These are phyloP conservation scores for Allacma fusca DNA, from an alignment of 2,888 invertebrate genomes.

Conservation along the genomic window DNA sequence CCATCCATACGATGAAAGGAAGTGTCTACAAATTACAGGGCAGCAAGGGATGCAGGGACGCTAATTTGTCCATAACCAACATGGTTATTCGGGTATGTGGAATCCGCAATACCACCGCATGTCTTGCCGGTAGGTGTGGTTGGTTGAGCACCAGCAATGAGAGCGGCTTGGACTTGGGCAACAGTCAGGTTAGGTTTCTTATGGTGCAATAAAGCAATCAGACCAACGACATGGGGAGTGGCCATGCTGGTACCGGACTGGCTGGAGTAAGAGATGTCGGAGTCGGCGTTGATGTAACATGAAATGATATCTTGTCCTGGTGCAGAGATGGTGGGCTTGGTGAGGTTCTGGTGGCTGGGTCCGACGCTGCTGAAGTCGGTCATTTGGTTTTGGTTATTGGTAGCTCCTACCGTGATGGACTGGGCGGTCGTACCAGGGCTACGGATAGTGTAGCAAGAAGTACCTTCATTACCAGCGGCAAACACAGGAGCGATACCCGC, in stretches of 20 bases:
- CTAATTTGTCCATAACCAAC: conserved; percentile 28
- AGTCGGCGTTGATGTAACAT: background rate
- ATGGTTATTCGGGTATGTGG: conserved; percentile 31
- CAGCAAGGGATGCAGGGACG: no score
- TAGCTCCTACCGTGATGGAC: conserved; percentile 35
- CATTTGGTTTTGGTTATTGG: conserved; percentile 23
- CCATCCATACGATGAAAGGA: no score
- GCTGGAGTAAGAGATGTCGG: conserved; percentile 11
- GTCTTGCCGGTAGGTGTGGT: conserved; percentile 19
- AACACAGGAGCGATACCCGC: conserved; percentile 22
- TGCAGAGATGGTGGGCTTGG: conserved; percentile 39
- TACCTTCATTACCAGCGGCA: conserved; percentile 35
- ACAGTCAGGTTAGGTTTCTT: conserved; percentile 4
- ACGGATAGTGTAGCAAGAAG: conserved; percentile 14
- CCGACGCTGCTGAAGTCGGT: conserved; percentile 35
- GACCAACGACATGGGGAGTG: conserved; percentile 37
- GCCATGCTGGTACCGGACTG: conserved; percentile 46
- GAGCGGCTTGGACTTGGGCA: background rate
- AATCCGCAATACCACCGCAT: conserved; percentile 27
- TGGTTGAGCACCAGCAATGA: background rate
- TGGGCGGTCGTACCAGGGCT: conserved; percentile 31
- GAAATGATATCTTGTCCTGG: conserved; percentile 35
- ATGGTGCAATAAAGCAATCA: background rate
- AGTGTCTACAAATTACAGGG: no score
- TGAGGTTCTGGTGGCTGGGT: background rate